Evolutionary conservation across 2,797 vertebrate genomes (phyloP).

Genomic region (Coreius guichenoti): DNA sequence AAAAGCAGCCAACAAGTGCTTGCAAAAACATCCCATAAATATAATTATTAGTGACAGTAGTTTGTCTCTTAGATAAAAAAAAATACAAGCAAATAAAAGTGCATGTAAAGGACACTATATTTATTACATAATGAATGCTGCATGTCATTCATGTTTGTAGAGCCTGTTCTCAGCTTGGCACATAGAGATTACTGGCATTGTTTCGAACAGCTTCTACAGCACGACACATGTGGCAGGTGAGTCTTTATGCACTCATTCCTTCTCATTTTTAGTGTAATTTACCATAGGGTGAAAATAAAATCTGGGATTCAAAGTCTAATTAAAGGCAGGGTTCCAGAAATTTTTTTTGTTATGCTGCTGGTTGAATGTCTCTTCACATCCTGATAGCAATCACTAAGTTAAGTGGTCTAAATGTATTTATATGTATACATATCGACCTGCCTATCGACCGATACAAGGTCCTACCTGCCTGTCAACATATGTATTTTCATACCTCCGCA

Average conservation of each 20-base stretch:
- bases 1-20: background rate
- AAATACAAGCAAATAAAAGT: background rate
- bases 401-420: no score
- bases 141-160: constrained; percentile 64
- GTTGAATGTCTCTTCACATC: no score
- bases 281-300: background rate
- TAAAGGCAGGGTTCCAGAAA: background rate
- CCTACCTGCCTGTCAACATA: no score
- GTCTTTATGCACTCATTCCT: constrained; percentile 10
- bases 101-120: background rate
- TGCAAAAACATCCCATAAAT: background rate
- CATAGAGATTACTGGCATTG: constrained; percentile 87
- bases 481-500: no score
- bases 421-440: no score
- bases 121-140: background rate
- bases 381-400: no score
- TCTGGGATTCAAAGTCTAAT: background rate
- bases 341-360: no score
- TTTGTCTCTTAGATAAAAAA: background rate
- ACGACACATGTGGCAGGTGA: constrained; percentile 77
- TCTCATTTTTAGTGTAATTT: background rate
- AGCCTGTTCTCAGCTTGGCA: constrained; percentile 81
- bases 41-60: background rate
- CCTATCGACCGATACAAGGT: no score
- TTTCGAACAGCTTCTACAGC: constrained; percentile 79